Evolutionary conservation across 2,888 invertebrate species (phyloP).

Genomic region (Diarsia dahlii): DNA sequence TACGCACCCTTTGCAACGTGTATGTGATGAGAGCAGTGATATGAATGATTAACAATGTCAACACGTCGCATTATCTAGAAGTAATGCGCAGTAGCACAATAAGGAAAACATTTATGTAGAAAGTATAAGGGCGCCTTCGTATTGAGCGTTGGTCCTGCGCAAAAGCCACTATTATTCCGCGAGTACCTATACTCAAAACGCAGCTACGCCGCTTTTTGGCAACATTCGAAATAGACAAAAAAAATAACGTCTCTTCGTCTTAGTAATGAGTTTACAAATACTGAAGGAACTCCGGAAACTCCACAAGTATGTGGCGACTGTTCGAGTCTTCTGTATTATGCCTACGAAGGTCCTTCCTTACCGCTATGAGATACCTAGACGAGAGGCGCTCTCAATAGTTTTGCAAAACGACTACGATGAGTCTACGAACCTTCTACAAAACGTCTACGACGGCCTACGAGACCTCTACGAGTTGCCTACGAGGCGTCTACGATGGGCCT

Average conservation of each 20-base stretch:
- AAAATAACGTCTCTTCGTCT: neutral
- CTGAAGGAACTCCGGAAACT: neutral
- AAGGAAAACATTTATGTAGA: slow-evolving; percentile 58
- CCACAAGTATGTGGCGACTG: neutral
- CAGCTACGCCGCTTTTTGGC: neutral
- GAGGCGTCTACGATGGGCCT: neutral
- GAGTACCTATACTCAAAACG: neutral
- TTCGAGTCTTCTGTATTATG: neutral
- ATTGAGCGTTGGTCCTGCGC: slow-evolving; percentile 10
- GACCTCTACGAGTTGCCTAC: neutral
- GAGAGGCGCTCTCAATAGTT: neutral
- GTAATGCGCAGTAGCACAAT: slow-evolving; percentile 72
- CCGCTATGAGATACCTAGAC: neutral
- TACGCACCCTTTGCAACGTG: slow-evolving; percentile 69
- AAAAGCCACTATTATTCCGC: neutral
- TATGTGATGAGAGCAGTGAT: slow-evolving; percentile 73
- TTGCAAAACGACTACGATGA: neutral
- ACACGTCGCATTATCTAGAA: slow-evolving; percentile 69
- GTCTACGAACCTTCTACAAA: no score
- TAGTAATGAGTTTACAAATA: neutral
- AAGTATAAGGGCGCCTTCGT: slow-evolving; percentile 51
- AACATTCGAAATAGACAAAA: neutral
- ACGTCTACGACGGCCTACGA: neutral
- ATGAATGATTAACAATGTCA: slow-evolving; percentile 72
- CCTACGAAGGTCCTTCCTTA: neutral